A percentile compares a stretch with the other conserved stretches of the same genome.
Evolutionary conservation across 2,113 vertebrate genomes (phyloP).

Genomic region (Dromiciops gliroides): DNA sequence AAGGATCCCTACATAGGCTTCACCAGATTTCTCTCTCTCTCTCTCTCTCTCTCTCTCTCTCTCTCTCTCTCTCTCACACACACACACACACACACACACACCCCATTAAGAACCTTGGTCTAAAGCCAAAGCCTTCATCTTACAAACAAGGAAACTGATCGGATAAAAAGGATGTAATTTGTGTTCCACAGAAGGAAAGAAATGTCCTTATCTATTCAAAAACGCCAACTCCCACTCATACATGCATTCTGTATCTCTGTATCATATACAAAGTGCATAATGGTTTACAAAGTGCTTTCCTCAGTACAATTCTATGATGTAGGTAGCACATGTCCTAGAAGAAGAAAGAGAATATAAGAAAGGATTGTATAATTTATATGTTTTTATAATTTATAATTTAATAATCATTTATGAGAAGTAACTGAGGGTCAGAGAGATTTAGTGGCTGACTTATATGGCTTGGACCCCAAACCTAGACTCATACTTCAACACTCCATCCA

Average conservation of each 20-base stretch:
- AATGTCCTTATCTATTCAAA: not conserved
- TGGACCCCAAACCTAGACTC: not conserved
- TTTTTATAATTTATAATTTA: too few species aligned
- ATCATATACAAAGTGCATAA: not conserved
- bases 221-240: not conserved
- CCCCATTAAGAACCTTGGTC: not conserved
- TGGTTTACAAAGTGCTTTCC: not conserved
- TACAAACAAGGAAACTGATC: not conserved
- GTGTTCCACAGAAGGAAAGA: not conserved
- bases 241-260: not conserved
- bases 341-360: too few species aligned
- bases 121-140: not conserved
- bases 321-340: too few species aligned
- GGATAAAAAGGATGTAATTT: not conserved
- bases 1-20: not conserved
- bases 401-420: not conserved
- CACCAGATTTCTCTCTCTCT: too few species aligned
- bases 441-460: not conserved
- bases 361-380: too few species aligned
- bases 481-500: not conserved
- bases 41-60: too few species aligned
- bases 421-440: not conserved
- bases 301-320: not conserved
- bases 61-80: too few species aligned
- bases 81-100: not conserved